Evolutionary conservation across 2,113 vertebrate genomes (phyloP).

Genomic region (Puffinus mauretanicus): DNA sequence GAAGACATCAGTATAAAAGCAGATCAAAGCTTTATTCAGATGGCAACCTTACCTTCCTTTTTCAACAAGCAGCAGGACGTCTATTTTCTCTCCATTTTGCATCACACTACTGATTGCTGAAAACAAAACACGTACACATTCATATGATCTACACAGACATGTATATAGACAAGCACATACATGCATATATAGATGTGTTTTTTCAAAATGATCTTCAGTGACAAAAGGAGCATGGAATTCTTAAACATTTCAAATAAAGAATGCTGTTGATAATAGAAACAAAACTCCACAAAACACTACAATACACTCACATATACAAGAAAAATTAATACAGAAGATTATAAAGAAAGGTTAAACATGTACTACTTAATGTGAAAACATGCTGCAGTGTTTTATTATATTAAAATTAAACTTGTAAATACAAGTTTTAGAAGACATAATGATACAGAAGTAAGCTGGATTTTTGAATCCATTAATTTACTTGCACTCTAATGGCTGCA

Average conservation of each 20-base stretch:
- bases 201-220: not conserved
- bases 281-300: not conserved
- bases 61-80: slow-evolving; percentile 90
- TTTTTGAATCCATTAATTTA: not conserved
- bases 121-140: not conserved
- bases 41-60: slow-evolving; percentile 84
- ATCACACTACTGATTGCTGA: slow-evolving; percentile 84
- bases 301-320: not conserved
- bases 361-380: not conserved
- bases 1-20: not conserved
- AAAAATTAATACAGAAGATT: not conserved
- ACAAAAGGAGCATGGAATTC: not conserved
- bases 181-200: not conserved
- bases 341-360: not conserved
- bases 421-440: not conserved
- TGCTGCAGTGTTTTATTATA: not conserved
- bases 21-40: not conserved
- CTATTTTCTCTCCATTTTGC: slow-evolving; percentile 89
- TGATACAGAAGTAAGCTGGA: not conserved
- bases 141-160: not conserved
- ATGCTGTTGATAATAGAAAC: not conserved
- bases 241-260: not conserved
- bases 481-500: not conserved
- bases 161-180: not conserved
- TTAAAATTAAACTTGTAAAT: not conserved